phyloP scores from a whole-genome alignment of 2,797 vertebrate genomes.

The Pseudochromis fuscus region DNA sequence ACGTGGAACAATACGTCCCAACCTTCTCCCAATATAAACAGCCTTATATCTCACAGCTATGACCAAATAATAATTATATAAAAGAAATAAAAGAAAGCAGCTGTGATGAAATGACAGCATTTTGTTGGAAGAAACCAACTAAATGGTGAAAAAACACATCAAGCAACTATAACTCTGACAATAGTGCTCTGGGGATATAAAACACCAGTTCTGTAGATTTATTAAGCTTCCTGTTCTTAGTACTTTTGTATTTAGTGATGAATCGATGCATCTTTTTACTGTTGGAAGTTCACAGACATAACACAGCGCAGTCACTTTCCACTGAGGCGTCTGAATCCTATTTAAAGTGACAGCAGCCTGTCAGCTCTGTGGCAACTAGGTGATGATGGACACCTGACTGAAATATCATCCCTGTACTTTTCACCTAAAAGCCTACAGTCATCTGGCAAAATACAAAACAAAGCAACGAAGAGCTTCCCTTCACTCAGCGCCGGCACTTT shows the following conservation, averaged over 20 bases:
- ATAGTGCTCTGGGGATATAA: too few species aligned
- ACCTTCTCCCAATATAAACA: too few species aligned
- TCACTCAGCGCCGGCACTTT: not conserved
- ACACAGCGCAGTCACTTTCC: not conserved
- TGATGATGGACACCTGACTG: slow-evolving; percentile 24
- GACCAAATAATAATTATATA: too few species aligned
- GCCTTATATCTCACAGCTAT: too few species aligned
- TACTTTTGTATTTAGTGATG: not conserved
- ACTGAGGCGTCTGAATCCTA: slow-evolving; percentile 7
- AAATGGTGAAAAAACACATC: not conserved
- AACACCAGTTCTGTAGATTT: too few species aligned
- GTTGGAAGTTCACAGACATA: not conserved
- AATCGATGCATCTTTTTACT: not conserved
- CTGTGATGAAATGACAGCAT: too few species aligned
- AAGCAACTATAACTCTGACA: too few species aligned
- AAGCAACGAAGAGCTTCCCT: not conserved
- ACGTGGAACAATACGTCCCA: too few species aligned
- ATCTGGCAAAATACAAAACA: not conserved
- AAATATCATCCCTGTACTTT: slow-evolving; percentile 10
- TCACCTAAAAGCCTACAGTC: not conserved
- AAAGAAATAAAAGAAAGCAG: too few species aligned
- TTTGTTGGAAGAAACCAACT: not conserved
- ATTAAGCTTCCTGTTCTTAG: too few species aligned
- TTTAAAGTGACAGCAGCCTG: slow-evolving; percentile 15
- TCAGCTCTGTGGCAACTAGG: slow-evolving; percentile 19